Evolutionary conservation across 2,797 vertebrate genomes (phyloP), one percentile per base, ranked within the genome.

Genomic region (Onychomys leucogaster): DNA sequence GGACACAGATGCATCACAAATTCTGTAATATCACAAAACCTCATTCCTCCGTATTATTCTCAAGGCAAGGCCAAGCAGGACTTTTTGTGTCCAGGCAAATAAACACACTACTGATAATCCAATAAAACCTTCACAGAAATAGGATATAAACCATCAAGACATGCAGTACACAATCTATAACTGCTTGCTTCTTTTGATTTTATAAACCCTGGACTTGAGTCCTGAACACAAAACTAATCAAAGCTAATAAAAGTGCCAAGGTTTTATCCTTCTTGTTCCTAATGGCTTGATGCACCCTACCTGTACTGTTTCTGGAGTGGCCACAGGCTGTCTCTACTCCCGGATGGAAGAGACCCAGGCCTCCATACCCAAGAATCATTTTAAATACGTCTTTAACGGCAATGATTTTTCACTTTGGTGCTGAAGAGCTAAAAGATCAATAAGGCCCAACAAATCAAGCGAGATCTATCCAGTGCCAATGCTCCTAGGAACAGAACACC

Each of bases 61-160:
- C 90, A 94, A 96, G 89, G 69, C 92, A 94, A 97, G 86, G 75
- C 89, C 86, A 87, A 77, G 19, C 61, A 84, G 14, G 41, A 71
- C 77, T 37, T 94, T 67, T 55, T 89, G 84, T 96, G 41, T 84
- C 88, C 75, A 61, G 69, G 59, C 92, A 67, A 94, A 92, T 95
- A 96, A 96, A 96, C 75, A 82, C 0, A 2, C 78, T 92, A 89
- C 96, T 86, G 92, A 94, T 95, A 96, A 97, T 89, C 96, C 97
- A 97, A 91, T 96, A 97, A 98, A 97, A 96, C 77, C 95, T 98
- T 96, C 89, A 84, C 49, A 96, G 90, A 94, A 92, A 49, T 94
- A 0, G 6, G 89, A 49, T 89, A 96, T 92, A 97, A 97, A 94
- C 73, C 78, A 94, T 27, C 63, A 89, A 0, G 0, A 93, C 0